Conservation (phyloP, 2,797 vertebrate genomes). For the Enteromius afrohamiltoni region DNA sequence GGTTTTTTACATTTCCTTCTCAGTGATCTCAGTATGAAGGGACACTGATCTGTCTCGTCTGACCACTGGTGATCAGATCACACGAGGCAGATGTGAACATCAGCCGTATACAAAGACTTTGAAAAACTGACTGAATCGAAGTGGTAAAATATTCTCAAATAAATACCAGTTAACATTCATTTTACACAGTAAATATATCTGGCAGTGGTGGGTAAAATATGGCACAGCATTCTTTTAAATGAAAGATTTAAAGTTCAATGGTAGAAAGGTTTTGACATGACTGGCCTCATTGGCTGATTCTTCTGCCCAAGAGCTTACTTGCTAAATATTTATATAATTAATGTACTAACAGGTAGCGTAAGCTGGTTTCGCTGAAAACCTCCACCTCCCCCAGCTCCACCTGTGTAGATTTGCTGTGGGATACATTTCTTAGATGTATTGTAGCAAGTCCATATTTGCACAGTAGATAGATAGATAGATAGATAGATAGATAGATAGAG, state of each 20-base stretch:
- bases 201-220: no score
- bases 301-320: no score
- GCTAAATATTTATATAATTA: no score
- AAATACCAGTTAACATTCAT: no score
- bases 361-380: neutral
- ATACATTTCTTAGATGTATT: neutral
- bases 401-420: neutral
- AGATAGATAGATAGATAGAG: slow-evolving; percentile 69
- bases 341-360: no score
- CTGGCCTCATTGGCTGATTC: no score
- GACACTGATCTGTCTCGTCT: neutral
- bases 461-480: slow-evolving; percentile 40
- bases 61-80: neutral
- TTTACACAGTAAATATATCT: no score
- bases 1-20: neutral
- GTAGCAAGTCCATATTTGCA: neutral
- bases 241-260: neutral
- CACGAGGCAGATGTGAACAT: neutral
- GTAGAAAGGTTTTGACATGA: no score
- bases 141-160: neutral
- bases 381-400: neutral
- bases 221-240: no score
- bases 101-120: neutral
- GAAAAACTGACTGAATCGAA: neutral
- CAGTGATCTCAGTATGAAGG: neutral